Percentiles rank a stretch among this genome's conserved stretches.
Evolutionary conservation across 2,888 invertebrate genomes (phyloP).

Genomic region (Drosophila parthenogenetica): DNA sequence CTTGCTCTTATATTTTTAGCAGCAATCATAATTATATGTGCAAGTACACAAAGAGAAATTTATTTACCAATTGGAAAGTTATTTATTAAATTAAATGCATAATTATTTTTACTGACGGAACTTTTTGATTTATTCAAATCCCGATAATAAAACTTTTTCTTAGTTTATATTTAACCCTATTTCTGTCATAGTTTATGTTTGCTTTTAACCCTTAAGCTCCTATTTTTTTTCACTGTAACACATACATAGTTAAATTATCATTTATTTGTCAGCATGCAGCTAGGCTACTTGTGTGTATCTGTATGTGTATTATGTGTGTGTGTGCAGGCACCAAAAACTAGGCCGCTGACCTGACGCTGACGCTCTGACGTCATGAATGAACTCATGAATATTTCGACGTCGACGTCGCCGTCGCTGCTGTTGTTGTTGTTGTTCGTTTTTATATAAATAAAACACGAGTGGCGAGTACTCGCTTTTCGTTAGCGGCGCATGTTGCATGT

Average conservation of each 20-base stretch:
- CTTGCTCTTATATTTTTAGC: constrained; percentile 15
- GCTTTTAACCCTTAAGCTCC: too few species aligned
- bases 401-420: constrained; percentile 30
- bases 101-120: too few species aligned
- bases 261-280: constrained; percentile 4
- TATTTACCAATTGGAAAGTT: too few species aligned
- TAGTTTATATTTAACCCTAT: too few species aligned
- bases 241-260: not conserved
- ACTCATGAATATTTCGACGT: constrained; percentile 76
- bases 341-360: constrained; percentile 84
- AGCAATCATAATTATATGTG: constrained; percentile 40
- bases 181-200: too few species aligned
- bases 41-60: too few species aligned
- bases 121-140: not conserved
- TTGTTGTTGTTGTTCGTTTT: constrained; percentile 42
- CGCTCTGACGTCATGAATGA: constrained; percentile 84
- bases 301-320: constrained; percentile 5
- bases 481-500: constrained; percentile 59
- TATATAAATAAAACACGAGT: constrained; percentile 52
- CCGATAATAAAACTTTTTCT: too few species aligned
- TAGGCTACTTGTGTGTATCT: constrained; percentile 3
- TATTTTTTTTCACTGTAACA: too few species aligned
- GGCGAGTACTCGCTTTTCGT: constrained; percentile 35
- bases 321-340: constrained; percentile 70
- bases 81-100: too few species aligned